phyloP scores from a whole-genome alignment of 2,888 invertebrate genomes.

The Galerucella calmariensis region DNA sequence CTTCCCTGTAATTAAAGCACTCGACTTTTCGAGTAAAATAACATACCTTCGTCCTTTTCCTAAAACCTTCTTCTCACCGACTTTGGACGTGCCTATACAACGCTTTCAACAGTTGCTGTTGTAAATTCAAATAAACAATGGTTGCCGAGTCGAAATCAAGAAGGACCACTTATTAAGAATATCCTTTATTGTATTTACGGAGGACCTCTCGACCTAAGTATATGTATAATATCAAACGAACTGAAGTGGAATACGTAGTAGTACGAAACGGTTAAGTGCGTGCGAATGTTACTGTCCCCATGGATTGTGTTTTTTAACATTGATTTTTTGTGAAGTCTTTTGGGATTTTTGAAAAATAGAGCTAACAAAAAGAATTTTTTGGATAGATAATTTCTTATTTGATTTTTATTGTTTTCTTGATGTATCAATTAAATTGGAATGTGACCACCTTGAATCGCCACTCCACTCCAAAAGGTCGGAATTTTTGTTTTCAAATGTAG shows the following conservation, averaged over 20 bases:
- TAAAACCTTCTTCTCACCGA: background rate
- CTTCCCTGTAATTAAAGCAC: background rate
- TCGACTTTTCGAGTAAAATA: constrained; percentile 8
- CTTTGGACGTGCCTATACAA: constrained; percentile 8
- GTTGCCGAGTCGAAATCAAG: constrained; percentile 18
- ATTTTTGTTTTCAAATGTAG: too few species aligned
- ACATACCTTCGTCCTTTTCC: constrained; percentile 10
- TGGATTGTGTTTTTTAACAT: background rate
- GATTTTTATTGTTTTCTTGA: too few species aligned
- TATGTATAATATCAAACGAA: background rate
- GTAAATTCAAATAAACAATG: background rate
- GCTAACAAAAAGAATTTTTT: too few species aligned
- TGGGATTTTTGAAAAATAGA: too few species aligned
- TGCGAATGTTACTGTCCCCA: constrained; percentile 10
- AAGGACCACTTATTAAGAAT: constrained; percentile 32
- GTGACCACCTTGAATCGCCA: too few species aligned
- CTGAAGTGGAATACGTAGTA: constrained; percentile 1
- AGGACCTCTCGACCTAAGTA: constrained; percentile 5
- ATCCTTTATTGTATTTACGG: constrained; percentile 28
- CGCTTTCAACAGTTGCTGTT: constrained; percentile 9
- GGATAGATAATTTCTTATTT: too few species aligned
- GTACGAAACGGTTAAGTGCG: background rate
- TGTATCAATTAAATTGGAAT: too few species aligned
- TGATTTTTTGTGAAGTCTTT: background rate
- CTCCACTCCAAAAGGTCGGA: too few species aligned